phyloP scores from a whole-genome alignment of 2,113 vertebrate species.

The Porphyrio hochstetteri region DNA sequence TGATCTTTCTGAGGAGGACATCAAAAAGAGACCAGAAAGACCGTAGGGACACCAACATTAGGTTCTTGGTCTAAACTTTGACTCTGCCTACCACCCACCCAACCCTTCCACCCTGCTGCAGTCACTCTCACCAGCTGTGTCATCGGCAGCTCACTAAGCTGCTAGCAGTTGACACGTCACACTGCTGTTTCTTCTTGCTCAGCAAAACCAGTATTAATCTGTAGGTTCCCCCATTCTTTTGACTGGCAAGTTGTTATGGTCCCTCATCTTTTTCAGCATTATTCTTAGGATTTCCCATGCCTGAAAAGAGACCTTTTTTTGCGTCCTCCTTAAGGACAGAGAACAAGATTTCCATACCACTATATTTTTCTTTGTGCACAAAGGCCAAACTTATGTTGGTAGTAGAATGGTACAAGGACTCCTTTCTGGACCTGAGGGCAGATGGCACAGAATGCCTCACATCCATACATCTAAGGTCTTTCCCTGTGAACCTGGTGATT shows the following conservation, averaged over 20 bases:
- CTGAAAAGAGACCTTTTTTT: background rate
- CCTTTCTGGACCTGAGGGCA: background rate
- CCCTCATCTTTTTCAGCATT: background rate
- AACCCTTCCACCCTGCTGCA: background rate
- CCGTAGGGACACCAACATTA: fast-evolving
- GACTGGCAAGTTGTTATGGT: background rate
- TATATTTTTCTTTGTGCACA: background rate
- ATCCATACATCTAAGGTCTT: background rate
- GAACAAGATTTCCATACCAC: background rate
- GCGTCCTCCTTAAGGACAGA: background rate
- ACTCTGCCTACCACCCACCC: background rate
- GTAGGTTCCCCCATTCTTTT: background rate
- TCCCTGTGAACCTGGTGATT: background rate
- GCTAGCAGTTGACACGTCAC: background rate
- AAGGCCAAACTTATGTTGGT: background rate
- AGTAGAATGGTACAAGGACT: background rate
- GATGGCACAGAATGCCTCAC: background rate
- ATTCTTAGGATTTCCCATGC: background rate
- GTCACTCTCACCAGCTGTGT: background rate
- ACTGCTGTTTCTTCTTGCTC: background rate
- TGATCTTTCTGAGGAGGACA: background rate
- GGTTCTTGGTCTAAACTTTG: background rate
- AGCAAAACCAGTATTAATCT: background rate
- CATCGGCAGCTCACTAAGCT: background rate
- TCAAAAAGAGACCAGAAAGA: background rate